A percentile compares a stretch with the other conserved stretches of the same genome.
Evolutionary conservation across 2,797 vertebrate species (phyloP).

Genomic region (Acrossocheilus wenchowensis): DNA sequence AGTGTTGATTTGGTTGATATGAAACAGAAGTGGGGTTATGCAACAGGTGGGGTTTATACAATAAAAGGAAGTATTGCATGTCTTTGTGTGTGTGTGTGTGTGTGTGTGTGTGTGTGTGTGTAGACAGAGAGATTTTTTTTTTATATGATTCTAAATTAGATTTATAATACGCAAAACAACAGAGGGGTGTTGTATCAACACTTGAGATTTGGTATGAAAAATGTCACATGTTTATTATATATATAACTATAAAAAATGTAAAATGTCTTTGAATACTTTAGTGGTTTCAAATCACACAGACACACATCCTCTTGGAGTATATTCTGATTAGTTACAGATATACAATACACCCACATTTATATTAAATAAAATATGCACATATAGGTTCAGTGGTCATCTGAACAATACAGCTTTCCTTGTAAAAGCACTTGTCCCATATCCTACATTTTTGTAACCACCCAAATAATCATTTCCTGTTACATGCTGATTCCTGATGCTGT

Average conservation of each 20-base stretch:
- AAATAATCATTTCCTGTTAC: not conserved
- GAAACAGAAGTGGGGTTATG: not conserved
- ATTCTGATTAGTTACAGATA: slow-evolving; percentile 43
- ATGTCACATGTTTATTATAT: slow-evolving; percentile 38
- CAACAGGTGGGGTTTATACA: not conserved
- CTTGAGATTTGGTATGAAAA: not conserved
- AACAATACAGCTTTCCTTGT: not conserved
- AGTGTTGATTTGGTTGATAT: slow-evolving; percentile 56
- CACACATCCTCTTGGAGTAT: slow-evolving; percentile 26
- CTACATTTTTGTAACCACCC: not conserved
- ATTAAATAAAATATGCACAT: slow-evolving; percentile 31
- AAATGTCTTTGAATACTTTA: slow-evolving; percentile 33
- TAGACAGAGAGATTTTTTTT: not conserved
- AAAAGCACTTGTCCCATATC: not conserved
- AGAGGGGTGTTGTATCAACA: not conserved
- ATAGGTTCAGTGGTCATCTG: slow-evolving; percentile 17
- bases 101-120: not conserved
- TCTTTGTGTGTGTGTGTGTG: not conserved
- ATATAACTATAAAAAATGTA: not conserved
- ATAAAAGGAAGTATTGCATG: not conserved
- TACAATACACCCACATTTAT: slow-evolving; percentile 14
- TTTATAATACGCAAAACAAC: not conserved
- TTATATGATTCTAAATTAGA: not conserved
- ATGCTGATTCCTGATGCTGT: slow-evolving; percentile 9
- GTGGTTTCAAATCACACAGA: slow-evolving; percentile 1